These are phyloP conservation scores for Dynastes hyllus DNA, from an alignment of 2,888 invertebrate genomes.

Conservation along the genomic window DNA sequence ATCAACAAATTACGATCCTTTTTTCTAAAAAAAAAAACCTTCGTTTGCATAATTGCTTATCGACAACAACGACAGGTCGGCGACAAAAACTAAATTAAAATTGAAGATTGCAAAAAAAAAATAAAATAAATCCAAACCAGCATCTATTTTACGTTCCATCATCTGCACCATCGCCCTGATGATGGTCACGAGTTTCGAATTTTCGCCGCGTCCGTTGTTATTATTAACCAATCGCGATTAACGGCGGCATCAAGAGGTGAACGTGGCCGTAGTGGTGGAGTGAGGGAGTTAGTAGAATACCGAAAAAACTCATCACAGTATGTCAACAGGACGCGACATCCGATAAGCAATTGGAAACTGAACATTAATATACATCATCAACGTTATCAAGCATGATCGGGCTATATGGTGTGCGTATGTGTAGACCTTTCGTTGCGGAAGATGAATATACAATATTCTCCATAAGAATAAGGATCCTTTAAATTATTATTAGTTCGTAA, in stretches of 20 bases:
- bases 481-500: too few relatives aligned
- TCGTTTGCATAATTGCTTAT: constrained; percentile 27
- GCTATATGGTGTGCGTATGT: constrained; percentile 54
- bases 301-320: constrained; percentile 50
- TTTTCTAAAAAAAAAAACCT: not conserved
- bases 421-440: too few relatives aligned
- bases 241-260: not conserved
- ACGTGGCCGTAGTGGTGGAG: not conserved
- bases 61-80: not conserved
- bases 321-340: constrained; percentile 49
- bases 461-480: too few relatives aligned
- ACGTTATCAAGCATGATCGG: constrained; percentile 38
- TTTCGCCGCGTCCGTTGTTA: constrained; percentile 16
- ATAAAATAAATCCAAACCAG: constrained; percentile 12
- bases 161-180: constrained; percentile 43
- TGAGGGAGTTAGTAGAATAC: too few relatives aligned
- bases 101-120: not conserved
- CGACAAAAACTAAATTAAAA: constrained; percentile 30
- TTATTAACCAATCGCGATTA: constrained; percentile 46
- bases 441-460: too few relatives aligned
- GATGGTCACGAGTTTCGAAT: constrained; percentile 43
- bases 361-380: constrained; percentile 55
- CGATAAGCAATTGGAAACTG: constrained; percentile 54
- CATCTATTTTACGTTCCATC: constrained; percentile 27
- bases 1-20: too few relatives aligned